Evolutionary conservation across 2,888 invertebrate genomes (phyloP), one percentile per base, ranked within the genome.

Genomic region (Yponomeuta malinellus): DNA sequence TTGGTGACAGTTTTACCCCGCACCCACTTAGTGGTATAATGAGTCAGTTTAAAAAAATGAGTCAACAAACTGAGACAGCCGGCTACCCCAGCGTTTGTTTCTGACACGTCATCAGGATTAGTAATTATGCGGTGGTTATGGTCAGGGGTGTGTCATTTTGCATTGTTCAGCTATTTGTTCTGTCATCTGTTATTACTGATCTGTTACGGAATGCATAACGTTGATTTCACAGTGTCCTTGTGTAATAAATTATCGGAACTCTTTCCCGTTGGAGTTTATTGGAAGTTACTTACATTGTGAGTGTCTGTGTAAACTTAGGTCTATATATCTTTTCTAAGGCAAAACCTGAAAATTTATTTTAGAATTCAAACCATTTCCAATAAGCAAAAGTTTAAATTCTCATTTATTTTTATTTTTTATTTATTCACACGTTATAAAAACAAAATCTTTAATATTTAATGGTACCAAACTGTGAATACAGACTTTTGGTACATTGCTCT

Each of bases 131-230:
- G 67, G 37, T 43, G 10, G 67, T 43, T 67, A 37, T 43, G 33
- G 67, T 37, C n/a, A 37, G 67, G 43, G 67, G 67, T 67, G 67
- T 67, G 67, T 67, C 67, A 67, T 67, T 37, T 67, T 67, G 37
- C 48, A 65, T 65, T 65, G 65, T 12, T 65, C 31, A 65, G 15
- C 15, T 59, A 59, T 59, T 59, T 59, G 52, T 59, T 59, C 52
- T 59, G 52, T 59, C 52, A 59, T 59, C 12, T 15, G 15, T 15
- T 15, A 59, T 59, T 59, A 15, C 52, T 4, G 15, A 59, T 15
- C 52, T 15, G 15, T 59, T 59, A 15, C 15, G 52, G 15, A 59
- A 59, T 59, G 52, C 15, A 43, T 12, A 59, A 15, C 52, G 52
- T 9, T 59, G 52, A 59, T 15, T 59, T 59, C 52, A 15, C 52